Conservation (phyloP, 2,113 vertebrate genomes). For the Phyllostomus hastatus region DNA sequence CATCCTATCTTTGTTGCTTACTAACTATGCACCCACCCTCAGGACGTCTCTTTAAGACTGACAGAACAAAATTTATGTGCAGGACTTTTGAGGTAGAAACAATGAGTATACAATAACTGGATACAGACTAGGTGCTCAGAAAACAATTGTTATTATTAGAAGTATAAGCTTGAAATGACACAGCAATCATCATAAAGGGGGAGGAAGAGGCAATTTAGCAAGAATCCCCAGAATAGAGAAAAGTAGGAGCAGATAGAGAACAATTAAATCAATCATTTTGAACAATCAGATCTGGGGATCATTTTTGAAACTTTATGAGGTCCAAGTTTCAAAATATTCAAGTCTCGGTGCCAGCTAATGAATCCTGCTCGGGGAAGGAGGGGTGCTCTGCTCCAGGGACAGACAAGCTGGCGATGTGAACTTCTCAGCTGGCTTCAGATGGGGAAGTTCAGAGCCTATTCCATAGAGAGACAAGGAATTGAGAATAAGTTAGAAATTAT, state of each 20-base stretch:
- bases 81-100: neutral
- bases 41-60: neutral
- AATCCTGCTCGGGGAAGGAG: neutral
- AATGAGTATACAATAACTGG: neutral
- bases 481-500: neutral
- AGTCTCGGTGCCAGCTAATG: neutral
- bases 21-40: neutral
- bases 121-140: neutral
- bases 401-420: rapidly evolving
- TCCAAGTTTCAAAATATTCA: neutral
- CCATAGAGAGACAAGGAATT: rapidly evolving
- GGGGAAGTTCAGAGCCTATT: neutral
- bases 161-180: neutral
- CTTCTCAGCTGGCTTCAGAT: neutral
- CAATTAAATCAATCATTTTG: neutral
- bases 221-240: neutral
- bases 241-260: neutral
- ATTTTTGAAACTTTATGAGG: neutral
- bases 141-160: neutral
- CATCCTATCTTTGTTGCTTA: rapidly evolving
- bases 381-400: neutral
- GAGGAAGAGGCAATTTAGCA: neutral
- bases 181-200: rapidly evolving
- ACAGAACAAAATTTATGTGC: neutral
- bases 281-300: neutral